Evolutionary conservation across 2,888 invertebrate species (phyloP).

Genomic region (Scaptomyza tumidula): DNA sequence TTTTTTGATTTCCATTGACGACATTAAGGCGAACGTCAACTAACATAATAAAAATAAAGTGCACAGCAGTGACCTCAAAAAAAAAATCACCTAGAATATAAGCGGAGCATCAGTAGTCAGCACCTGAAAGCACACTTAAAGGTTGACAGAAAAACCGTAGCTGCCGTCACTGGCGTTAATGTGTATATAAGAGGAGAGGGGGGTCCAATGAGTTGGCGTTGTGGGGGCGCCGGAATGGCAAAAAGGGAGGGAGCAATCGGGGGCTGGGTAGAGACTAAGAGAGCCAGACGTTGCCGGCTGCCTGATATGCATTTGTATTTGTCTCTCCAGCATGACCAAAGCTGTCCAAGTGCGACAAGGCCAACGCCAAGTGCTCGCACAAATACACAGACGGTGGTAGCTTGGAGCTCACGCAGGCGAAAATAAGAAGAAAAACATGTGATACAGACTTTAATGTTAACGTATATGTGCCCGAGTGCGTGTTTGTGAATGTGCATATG

Average conservation of each 20-base stretch:
- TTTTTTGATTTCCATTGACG: slow-evolving; percentile 59
- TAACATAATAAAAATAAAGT: slow-evolving; percentile 34
- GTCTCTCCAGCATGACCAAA: slow-evolving; percentile 63
- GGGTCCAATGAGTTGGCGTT: slow-evolving; percentile 28
- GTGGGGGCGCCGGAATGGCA: slow-evolving; percentile 37
- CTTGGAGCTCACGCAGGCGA: slow-evolving; percentile 61
- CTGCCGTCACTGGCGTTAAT: slow-evolving; percentile 61
- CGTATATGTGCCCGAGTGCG: slow-evolving; percentile 3
- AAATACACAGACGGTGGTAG: slow-evolving; percentile 38
- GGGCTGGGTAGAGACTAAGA: slow-evolving; percentile 17
- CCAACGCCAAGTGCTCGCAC: slow-evolving; percentile 72
- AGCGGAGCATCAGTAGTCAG: slow-evolving; percentile 44
- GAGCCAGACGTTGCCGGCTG: slow-evolving; percentile 67
- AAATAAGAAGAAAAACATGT: slow-evolving; percentile 81
- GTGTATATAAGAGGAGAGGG: slow-evolving; percentile 27
- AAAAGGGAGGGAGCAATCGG: slow-evolving; percentile 1
- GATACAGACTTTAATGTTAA: slow-evolving; percentile 74
- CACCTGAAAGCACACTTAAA: slow-evolving; percentile 70
- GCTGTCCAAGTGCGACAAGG: slow-evolving; percentile 77
- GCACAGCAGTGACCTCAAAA: slow-evolving; percentile 62
- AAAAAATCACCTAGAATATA: slow-evolving; percentile 41
- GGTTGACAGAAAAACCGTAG: slow-evolving; percentile 42
- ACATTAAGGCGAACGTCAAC: slow-evolving; percentile 69
- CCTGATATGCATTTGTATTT: slow-evolving; percentile 57
- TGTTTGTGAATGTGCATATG: slow-evolving; percentile 15